Evolutionary conservation across 2,888 invertebrate species (phyloP).

Genomic region (Lordiphosa andalusiaca): DNA sequence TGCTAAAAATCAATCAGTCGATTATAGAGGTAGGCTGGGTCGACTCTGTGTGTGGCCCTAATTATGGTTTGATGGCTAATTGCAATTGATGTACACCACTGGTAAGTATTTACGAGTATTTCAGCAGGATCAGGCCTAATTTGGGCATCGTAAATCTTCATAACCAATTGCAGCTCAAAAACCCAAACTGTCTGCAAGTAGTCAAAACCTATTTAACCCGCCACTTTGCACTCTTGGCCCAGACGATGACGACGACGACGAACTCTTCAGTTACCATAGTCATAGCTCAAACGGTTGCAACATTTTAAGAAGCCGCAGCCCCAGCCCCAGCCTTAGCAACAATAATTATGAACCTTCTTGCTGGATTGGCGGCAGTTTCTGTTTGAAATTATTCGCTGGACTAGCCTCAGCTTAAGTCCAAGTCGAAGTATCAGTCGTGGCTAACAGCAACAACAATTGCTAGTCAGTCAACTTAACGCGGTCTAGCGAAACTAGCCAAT

Average conservation of each 20-base stretch:
- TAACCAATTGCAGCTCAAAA: conserved; percentile 13
- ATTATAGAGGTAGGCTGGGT: conserved; percentile 18
- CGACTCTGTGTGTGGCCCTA: conserved; percentile 4
- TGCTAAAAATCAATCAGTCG: conserved; percentile 20
- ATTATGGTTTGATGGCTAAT: not conserved
- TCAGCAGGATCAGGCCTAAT: conserved; percentile 4
- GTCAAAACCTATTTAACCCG: conserved; percentile 63
- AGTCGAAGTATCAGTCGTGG: conserved; percentile 21
- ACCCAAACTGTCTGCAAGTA: conserved; percentile 28
- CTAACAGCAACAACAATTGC: conserved; percentile 64
- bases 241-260: conserved; percentile 19
- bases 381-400: conserved; percentile 71
- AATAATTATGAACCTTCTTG: conserved; percentile 70
- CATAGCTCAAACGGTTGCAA: conserved; percentile 50
- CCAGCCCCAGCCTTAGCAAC: conserved; percentile 28
- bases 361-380: conserved; percentile 65
- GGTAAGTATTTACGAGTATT: too few relatives aligned
- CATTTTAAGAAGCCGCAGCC: conserved; percentile 61
- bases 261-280: conserved; percentile 36
- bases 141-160: conserved; percentile 20
- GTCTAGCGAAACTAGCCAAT: conserved; percentile 68
- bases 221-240: conserved; percentile 64
- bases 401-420: conserved; percentile 54
- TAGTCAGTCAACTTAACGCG: conserved; percentile 73
- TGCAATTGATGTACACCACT: conserved; percentile 1